Conservation (phyloP, 1,140 invertebrate species). For the Steinernema feltiae region DNA sequence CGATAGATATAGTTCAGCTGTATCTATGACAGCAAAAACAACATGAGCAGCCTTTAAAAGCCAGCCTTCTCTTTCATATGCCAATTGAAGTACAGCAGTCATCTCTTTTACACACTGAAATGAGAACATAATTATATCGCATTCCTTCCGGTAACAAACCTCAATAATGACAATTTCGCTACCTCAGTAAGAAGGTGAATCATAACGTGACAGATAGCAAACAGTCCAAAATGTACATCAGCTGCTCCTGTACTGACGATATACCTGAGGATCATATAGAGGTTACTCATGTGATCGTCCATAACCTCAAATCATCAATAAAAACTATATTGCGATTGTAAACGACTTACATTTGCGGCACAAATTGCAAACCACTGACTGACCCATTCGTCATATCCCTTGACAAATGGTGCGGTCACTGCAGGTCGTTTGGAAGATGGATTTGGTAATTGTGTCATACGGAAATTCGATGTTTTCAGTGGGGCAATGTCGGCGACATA, state of each 20-base stretch:
- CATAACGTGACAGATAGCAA: neutral
- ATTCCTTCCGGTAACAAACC: neutral
- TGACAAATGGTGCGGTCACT: neutral
- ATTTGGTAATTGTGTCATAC: neutral
- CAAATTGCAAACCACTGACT: constrained; percentile 14
- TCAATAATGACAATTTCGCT: constrained; percentile 20
- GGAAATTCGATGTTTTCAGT: neutral
- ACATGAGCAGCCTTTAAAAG: constrained; percentile 30
- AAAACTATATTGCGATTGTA: neutral
- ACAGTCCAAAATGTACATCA: neutral
- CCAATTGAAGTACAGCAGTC: constrained; percentile 21
- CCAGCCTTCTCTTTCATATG: constrained; percentile 29
- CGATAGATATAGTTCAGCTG: constrained; percentile 45
- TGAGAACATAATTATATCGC: neutral
- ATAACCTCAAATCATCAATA: constrained; percentile 9
- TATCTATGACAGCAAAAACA: constrained; percentile 38
- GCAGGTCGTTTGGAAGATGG: neutral
- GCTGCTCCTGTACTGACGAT: constrained; percentile 18
- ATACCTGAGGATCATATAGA: constrained; percentile 22
- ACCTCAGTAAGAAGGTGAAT: constrained; percentile 7
- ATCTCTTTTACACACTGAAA: constrained; percentile 32
- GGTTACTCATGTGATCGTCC: neutral
- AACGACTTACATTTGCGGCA: neutral
- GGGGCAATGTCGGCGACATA: neutral
- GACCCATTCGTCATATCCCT: neutral